Conservation (phyloP, 2,797 vertebrate species). For the Betta splendens region DNA sequence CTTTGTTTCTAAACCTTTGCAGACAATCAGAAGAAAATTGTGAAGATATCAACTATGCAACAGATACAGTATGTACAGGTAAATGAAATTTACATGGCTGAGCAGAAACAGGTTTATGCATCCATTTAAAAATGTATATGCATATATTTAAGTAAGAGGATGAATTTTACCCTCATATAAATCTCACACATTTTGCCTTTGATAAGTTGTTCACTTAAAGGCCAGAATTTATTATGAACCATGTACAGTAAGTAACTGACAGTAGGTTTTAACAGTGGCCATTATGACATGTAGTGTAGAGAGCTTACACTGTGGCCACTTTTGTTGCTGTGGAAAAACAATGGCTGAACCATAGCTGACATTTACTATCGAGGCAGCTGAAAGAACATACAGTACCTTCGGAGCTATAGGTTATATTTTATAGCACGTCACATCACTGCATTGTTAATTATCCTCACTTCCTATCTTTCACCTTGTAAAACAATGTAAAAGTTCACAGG, state of each 20-base stretch:
- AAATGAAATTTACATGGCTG: too few species aligned
- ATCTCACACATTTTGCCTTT: slow-evolving; percentile 5
- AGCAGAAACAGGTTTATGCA: too few species aligned
- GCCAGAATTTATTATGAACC: background rate
- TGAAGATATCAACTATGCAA: too few species aligned
- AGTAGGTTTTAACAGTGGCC: slow-evolving; percentile 6
- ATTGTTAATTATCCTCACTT: slow-evolving; percentile 49
- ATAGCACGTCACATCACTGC: slow-evolving; percentile 4
- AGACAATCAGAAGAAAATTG: too few species aligned
- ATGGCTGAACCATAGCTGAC: slow-evolving; percentile 5
- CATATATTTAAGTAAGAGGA: too few species aligned
- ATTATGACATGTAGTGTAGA: background rate
- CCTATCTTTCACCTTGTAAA: background rate
- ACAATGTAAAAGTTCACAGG: slow-evolving; percentile 25
- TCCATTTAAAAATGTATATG: too few species aligned
- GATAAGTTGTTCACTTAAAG: background rate
- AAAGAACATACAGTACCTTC: background rate
- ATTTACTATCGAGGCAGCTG: slow-evolving; percentile 10
- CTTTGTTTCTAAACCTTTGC: too few species aligned
- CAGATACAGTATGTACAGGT: too few species aligned
- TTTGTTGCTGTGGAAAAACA: slow-evolving; percentile 12
- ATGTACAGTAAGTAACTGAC: slow-evolving; percentile 1
- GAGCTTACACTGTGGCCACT: background rate
- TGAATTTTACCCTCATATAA: slow-evolving; percentile 2
- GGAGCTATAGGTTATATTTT: background rate